Base-by-base conservation (phyloP, 1,140 invertebrate genomes). In the Papilio dardanus region DNA sequence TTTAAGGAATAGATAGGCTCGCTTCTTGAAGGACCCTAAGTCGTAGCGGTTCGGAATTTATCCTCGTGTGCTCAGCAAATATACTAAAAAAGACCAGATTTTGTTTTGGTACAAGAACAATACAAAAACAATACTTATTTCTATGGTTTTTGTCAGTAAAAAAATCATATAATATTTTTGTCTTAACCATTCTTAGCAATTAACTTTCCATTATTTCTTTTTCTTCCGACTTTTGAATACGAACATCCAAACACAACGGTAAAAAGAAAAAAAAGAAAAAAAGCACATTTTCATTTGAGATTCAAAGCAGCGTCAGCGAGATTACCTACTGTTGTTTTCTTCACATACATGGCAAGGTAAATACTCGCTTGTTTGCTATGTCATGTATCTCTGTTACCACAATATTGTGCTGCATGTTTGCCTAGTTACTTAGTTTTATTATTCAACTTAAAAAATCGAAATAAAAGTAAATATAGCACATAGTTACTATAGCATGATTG, bases 301-400 rank as follows among this genome's bases (percentile, higher is more conserved):
- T 28, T 24, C 54, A 28, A 21, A 62, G 54, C 54, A 54, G 7
- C 50, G 54, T 62, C 54, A 62, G 54, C 54, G 54, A 62, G 54
- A 62, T 62, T 62, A 62, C 24, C 54, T 16, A 62, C 54, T 30
- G 54, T 62, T 62, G 54, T 62, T 62, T 62, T 62, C 54, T 62
- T 62, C 30, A 30, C 54, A 12, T 62, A 62, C 50, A 54, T 62
- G 3, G 54, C 54, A 28, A 62, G 54, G 54, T 62, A 62, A 24
- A 54, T 54, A 54, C 19, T 7, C 24, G 12, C 2, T 62, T 62
- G 54, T 62, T 62, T 62, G 30, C 54, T 24, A 46, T 46, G 5
- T 19, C 24, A 28, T 62, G 12, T 62, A 62, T 62, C 54, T 28
- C 24, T 10, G 54, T 28, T 28, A 16, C 21, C 10, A 10, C 30